Evolutionary conservation across 1,140 invertebrate genomes (phyloP).

Genomic region (Manduca sexta): DNA sequence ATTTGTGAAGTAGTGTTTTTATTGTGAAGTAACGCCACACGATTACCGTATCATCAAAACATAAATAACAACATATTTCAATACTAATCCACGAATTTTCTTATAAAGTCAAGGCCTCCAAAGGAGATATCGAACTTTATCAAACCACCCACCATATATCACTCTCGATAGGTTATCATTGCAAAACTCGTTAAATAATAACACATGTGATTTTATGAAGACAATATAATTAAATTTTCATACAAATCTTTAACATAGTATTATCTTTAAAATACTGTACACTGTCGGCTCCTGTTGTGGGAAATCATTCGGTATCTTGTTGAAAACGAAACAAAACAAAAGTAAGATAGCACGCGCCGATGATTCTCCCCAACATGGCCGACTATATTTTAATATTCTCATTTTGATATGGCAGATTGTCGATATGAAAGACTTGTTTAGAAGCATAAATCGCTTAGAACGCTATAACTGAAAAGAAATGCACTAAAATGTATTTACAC

Average conservation of each 20-base stretch:
- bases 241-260: slow-evolving; percentile 73
- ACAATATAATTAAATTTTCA: slow-evolving; percentile 74
- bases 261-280: slow-evolving; percentile 73
- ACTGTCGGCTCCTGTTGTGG: slow-evolving; percentile 51
- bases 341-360: slow-evolving; percentile 32
- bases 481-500: slow-evolving; percentile 67
- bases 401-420: slow-evolving; percentile 72
- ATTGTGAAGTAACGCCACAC: too few relatives aligned
- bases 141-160: too few relatives aligned
- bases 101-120: too few relatives aligned
- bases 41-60: too few relatives aligned
- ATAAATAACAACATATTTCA: too few relatives aligned
- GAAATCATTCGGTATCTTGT: slow-evolving; percentile 41
- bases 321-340: too few relatives aligned
- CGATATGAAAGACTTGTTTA: slow-evolving; percentile 67
- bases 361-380: slow-evolving; percentile 48
- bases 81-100: too few relatives aligned
- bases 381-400: slow-evolving; percentile 59
- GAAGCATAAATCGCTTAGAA: slow-evolving; percentile 57
- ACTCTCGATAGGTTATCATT: neutral
- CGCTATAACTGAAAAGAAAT: slow-evolving; percentile 60
- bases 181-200: slow-evolving; percentile 35
- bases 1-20: too few relatives aligned
- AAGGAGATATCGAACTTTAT: too few relatives aligned
- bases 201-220: slow-evolving; percentile 62